These are phyloP conservation scores for Myotis lucifugus DNA, from an alignment of 2,113 vertebrate genomes.

Conservation along the genomic window DNA sequence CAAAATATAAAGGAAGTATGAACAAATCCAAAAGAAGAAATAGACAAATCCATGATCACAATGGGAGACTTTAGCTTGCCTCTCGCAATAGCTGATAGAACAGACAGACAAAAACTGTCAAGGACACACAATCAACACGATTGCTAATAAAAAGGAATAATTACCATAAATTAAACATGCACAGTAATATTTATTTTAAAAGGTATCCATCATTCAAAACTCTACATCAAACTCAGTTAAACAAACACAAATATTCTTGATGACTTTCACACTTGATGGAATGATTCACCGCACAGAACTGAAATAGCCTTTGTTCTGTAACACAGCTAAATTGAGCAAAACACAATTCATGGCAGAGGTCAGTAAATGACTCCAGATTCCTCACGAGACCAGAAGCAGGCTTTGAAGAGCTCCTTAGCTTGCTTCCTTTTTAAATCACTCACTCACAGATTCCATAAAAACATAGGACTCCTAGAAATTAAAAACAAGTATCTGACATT, in stretches of 20 bases:
- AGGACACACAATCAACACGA: background rate
- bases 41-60: background rate
- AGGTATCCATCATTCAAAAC: background rate
- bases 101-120: background rate
- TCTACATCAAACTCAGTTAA: conserved; percentile 30
- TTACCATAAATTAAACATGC: background rate
- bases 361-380: conserved; percentile 30
- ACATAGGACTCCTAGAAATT: background rate
- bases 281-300: background rate
- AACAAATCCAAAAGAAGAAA: background rate
- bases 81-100: background rate
- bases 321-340: background rate
- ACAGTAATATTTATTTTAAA: background rate
- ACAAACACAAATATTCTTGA: background rate
- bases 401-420: conserved; percentile 17
- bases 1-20: background rate
- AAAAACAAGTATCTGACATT: background rate
- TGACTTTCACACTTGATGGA: background rate
- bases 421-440: background rate
- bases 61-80: background rate
- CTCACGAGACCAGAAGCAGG: background rate
- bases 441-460: conserved; percentile 4
- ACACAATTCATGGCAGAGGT: background rate
- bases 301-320: conserved; percentile 35
- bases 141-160: background rate